A percentile compares a stretch with the other conserved stretches of the same genome.
Conservation (phyloP, 2,113 vertebrate species). For the Gila orcuttii region DNA sequence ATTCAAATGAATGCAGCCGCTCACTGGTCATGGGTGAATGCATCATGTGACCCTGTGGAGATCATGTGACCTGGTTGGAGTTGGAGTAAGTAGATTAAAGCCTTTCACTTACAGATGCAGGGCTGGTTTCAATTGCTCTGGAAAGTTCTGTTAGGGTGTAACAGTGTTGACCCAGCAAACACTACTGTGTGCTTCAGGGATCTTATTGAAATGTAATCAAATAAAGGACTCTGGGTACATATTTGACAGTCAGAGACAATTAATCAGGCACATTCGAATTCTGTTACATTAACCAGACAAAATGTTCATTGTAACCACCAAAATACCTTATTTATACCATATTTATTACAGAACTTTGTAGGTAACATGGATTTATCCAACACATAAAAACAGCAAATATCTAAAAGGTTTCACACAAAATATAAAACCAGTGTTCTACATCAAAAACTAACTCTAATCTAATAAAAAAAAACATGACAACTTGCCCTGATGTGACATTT, state of each 20-base stretch:
- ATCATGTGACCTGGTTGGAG: not conserved
- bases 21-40: not conserved
- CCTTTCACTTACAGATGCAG: not conserved
- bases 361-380: not conserved
- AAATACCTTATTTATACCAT: not conserved
- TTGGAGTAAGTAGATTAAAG: conserved; percentile 1
- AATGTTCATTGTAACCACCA: not conserved
- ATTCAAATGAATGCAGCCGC: not conserved
- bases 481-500: not conserved
- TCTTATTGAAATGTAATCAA: conserved; percentile 44
- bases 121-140: not conserved
- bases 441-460: too few species aligned
- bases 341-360: not conserved
- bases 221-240: not conserved
- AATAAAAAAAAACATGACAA: too few species aligned
- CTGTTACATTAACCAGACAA: not conserved
- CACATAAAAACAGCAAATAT: not conserved
- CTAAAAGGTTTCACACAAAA: not conserved
- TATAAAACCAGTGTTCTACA: not conserved
- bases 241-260: not conserved
- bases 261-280: not conserved
- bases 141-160: not conserved
- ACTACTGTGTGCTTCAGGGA: not conserved
- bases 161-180: conserved; percentile 9
- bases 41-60: not conserved